Evolutionary conservation across 2,888 invertebrate genomes (phyloP), one percentile per base, ranked within the genome.

Genomic region (Steromphala cineraria): DNA sequence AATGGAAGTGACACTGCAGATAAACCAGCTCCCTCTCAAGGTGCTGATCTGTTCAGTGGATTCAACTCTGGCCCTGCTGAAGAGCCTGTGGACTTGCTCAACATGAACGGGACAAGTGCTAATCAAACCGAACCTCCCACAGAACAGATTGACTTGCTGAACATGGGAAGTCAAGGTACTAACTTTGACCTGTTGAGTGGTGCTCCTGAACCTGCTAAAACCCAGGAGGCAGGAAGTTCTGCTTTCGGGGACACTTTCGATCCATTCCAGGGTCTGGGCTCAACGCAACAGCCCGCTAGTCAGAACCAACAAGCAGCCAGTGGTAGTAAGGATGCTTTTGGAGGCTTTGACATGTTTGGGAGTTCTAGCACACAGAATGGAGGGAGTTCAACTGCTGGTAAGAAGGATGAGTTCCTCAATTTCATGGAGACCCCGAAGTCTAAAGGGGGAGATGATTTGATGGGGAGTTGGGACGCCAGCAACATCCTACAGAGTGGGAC

Each of bases 331-430:
- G 56, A 78, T 40, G 75, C 81, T 52, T 74, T 77, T 81, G 84
- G 81, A 46, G 67, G 78, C n/a, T 90, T 92, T 86, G 91, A 92
- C 83, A 89, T 91, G 62, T 92, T 92, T 86, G 86, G 85, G 78
- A 79, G 81, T 2, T 71, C 75, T 36, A 17, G 74, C 28, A 53
- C 40, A 24, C 21, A 81, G 28, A 67, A 67, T 62, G 62, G 78
- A 56, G 40, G 56, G 17, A 31, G 56, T 36, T 77, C 77, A 28
- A 56, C n/a, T 31, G 56, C 62, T 74, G 75, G 67, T 36, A 53
- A 79, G 21, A 84, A 87, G 24, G 88, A 88, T 76, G 89, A 89
- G 53, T 89, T 90, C 78, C 80, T 89, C 36, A 82, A 84, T 2
- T 87, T 89, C 78, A 87, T 89, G 83, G 89, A 89, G 53, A 36